phyloP scores from a whole-genome alignment of 2,797 vertebrate genomes.

The Prionace glauca region DNA sequence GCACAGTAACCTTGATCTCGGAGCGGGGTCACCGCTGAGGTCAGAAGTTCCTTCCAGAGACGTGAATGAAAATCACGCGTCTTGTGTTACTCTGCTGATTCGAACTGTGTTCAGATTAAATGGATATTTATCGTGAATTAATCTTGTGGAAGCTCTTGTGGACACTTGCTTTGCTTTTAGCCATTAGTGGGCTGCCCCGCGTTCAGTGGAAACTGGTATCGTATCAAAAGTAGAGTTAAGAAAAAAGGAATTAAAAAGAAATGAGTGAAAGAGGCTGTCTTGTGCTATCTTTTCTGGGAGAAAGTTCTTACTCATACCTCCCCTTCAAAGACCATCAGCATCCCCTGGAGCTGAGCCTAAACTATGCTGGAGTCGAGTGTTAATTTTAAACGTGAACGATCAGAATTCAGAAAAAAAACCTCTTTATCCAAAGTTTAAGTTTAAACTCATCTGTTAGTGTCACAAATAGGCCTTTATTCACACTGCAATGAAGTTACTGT shows the following conservation, averaged over 20 bases:
- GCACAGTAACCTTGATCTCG: not conserved
- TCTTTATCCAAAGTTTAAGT: too few species aligned
- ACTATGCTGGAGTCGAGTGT: not conserved
- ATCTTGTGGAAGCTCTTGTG: not conserved
- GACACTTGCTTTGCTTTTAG: not conserved
- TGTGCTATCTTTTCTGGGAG: not conserved
- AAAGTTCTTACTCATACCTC: not conserved
- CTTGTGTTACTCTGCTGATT: not conserved
- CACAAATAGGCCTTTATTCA: too few species aligned
- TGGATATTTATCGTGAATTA: not conserved
- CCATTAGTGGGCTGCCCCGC: not conserved
- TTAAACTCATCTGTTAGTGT: too few species aligned
- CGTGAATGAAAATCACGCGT: not conserved
- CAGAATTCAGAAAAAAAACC: not conserved
- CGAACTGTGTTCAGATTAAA: not conserved
- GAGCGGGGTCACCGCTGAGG: too few species aligned
- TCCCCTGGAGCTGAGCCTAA: not conserved
- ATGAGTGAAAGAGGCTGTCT: not conserved
- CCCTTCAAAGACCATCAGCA: not conserved
- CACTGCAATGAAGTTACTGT: too few species aligned
- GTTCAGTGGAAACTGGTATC: not conserved
- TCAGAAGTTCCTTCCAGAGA: not conserved
- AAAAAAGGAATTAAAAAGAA: not conserved
- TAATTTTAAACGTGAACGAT: not conserved
- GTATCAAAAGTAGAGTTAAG: not conserved